Percentiles rank a stretch among this genome's conserved stretches.
These are phyloP conservation scores for Macaca mulatta DNA, from an alignment of 2,113 vertebrate genomes.

Conservation along the genomic window DNA sequence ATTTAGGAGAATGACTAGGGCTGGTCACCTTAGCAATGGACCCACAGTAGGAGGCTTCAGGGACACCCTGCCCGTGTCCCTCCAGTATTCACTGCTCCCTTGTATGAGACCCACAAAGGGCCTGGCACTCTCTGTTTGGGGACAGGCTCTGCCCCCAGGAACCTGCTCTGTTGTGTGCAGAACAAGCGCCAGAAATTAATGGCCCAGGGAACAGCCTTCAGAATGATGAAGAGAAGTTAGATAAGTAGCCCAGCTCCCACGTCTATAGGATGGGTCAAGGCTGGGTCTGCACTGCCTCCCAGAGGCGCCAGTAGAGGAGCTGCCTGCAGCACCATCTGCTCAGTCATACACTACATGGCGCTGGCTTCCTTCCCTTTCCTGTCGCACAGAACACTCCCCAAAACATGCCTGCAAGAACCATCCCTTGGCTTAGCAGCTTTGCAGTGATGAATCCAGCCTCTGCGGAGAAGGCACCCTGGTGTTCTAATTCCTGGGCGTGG, in stretches of 20 bases:
- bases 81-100: neutral
- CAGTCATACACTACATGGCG: fast-evolving
- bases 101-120: fast-evolving
- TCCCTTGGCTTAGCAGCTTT: neutral
- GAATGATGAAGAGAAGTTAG: neutral
- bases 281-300: neutral
- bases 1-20: neutral
- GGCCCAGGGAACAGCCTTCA: neutral
- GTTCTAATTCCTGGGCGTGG: fast-evolving
- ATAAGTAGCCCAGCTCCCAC: neutral
- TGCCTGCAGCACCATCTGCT: neutral
- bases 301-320: fast-evolving
- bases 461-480: fast-evolving
- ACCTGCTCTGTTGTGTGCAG: neutral
- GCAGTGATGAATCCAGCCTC: neutral
- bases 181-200: neutral
- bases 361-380: neutral
- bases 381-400: fast-evolving
- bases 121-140: neutral
- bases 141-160: neutral
- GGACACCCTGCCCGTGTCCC: neutral
- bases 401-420: fast-evolving
- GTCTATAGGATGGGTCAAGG: neutral
- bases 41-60: too few species aligned
- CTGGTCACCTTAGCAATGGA: neutral